phyloP scores from a whole-genome alignment of 2,113 vertebrate species.

The Arizona elegans region DNA sequence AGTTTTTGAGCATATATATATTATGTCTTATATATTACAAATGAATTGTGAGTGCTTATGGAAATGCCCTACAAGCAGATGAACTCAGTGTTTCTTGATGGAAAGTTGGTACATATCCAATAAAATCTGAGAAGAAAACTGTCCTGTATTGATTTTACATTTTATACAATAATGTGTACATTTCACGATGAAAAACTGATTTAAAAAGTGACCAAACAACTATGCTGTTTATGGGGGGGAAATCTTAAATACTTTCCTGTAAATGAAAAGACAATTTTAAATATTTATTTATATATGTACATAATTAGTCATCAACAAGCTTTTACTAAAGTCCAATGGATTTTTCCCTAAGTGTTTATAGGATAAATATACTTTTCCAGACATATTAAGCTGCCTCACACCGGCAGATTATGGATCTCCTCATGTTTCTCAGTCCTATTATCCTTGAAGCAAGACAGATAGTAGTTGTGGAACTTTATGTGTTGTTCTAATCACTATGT shows the following conservation, averaged over 20 bases:
- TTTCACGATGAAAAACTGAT: not conserved
- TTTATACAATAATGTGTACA: not conserved
- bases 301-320: not conserved
- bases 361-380: not conserved
- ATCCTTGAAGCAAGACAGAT: not conserved
- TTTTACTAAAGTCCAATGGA: not conserved
- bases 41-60: not conserved
- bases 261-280: not conserved
- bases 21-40: not conserved
- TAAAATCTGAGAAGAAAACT: not conserved
- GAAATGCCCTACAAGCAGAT: constrained; percentile 1
- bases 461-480: not conserved
- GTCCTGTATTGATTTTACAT: not conserved
- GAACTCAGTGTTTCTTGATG: not conserved
- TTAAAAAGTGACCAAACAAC: not conserved
- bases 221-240: not conserved
- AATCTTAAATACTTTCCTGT: not conserved
- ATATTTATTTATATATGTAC: not conserved
- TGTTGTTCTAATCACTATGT: not conserved
- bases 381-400: not conserved
- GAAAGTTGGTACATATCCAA: constrained; percentile 1
- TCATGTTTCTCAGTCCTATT: not conserved
- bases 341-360: not conserved
- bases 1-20: not conserved
- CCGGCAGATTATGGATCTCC: not conserved